Evolutionary conservation across 2,888 invertebrate species (phyloP).

Genomic region (Xestia c-nigrum): DNA sequence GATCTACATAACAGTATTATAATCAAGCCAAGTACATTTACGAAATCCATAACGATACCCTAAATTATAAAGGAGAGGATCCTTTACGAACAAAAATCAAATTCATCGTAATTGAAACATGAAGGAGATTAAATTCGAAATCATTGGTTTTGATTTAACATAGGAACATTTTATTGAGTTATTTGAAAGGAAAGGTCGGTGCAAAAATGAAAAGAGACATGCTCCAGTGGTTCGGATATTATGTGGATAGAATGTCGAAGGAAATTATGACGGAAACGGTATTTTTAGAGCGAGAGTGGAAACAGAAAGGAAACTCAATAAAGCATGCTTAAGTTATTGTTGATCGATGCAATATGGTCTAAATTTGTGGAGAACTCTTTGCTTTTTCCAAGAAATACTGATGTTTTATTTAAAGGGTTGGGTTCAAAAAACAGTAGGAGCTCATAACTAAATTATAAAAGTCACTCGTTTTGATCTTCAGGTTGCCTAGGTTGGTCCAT

Average conservation of each 20-base stretch:
- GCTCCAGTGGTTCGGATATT: constrained; percentile 54
- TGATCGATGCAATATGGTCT: constrained; percentile 13
- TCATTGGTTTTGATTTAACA: constrained; percentile 60
- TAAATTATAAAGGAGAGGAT: constrained; percentile 32
- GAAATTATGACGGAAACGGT: constrained; percentile 52
- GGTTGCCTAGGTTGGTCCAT: background rate
- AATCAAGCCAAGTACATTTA: constrained; percentile 41
- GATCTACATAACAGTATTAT: constrained; percentile 33
- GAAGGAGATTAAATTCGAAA: constrained; percentile 50
- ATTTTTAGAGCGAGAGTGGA: constrained; percentile 32
- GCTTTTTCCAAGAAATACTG: background rate
- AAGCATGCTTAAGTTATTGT: constrained; percentile 37
- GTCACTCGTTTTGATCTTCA: background rate
- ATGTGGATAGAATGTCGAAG: constrained; percentile 41
- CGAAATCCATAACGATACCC: constrained; percentile 20
- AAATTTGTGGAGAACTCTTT: background rate
- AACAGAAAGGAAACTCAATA: constrained; percentile 30
- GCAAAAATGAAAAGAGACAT: constrained; percentile 47
- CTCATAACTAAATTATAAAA: background rate
- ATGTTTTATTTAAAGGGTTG: background rate
- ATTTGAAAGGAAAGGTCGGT: constrained; percentile 60
- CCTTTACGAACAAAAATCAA: constrained; percentile 42
- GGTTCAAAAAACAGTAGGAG: background rate
- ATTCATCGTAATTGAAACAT: constrained; percentile 57
- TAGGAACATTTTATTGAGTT: constrained; percentile 57